Base-by-base conservation (phyloP, 2,888 invertebrate species). In the Nomada ruficornis region DNA sequence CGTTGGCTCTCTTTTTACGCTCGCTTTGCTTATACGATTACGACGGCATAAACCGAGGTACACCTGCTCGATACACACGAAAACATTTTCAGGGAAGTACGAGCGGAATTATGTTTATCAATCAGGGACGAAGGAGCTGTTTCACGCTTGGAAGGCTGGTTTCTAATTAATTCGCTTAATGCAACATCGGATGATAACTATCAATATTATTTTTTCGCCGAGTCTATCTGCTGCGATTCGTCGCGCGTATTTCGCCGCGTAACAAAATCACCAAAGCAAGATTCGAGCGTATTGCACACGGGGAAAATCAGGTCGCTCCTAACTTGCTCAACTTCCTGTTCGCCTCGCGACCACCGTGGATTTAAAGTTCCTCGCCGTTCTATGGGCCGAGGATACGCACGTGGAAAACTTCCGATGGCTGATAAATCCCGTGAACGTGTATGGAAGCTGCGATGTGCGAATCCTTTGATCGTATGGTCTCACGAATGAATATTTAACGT, bases 401-500 rank as follows among this genome's bases (percentile, higher is more conserved):
- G 64, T 7, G 59, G 73, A 55, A 63, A 76, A 73, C 75, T 60
- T 77, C 72, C 52, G 75, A 73, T 65, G 55, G 63, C 50, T 55
- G 57, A 75, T 71, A 86, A 86, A 80, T 85, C 71, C 57, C n/a
- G 18, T 18, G 59, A 9, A 82, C 86, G 82, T 82, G 80, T 75
- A 7, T 3, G 10, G 77, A 69, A 79, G 68, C 64, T 54, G n/a
- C 52, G 70, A 82, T 60, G 29, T 0, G 13, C 15, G 7, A n/a
- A 2, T 20, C 2, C 29, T 18, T 47, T 23, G 59, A 20, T 52
- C 54, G 47, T 18, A 42, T 52, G 50, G 44, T 70, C 47, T 5
- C 2, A 10, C 4, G 52, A 73, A 69, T 77, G 72, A 74, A 69
- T 55, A 52, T 42, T 54, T 15, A 2, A 15, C 11, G 7, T 13